Evolutionary conservation across 2,888 invertebrate genomes (phyloP).

Genomic region (Eupithecia pulchellata): DNA sequence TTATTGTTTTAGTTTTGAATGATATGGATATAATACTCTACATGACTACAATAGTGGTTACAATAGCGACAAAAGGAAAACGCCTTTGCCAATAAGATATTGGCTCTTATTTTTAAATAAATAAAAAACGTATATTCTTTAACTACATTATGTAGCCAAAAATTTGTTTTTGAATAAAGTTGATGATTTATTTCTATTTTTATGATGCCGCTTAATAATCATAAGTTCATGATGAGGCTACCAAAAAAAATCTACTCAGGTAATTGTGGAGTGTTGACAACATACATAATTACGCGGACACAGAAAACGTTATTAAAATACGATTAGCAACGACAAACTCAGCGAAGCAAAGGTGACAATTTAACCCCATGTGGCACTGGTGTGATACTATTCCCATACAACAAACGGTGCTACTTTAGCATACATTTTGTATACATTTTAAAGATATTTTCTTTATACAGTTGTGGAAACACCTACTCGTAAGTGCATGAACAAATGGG

Average conservation of each 20-base stretch:
- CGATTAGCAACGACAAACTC: conserved; percentile 68
- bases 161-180: neutral
- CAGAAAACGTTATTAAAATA: conserved; percentile 82
- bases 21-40: too few relatives aligned
- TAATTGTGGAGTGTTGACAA: conserved; percentile 83
- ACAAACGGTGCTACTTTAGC: neutral
- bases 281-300: conserved; percentile 80
- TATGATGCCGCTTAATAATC: conserved; percentile 61
- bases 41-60: too few relatives aligned
- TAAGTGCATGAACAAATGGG: too few relatives aligned
- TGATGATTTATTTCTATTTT: too few relatives aligned
- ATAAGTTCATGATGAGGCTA: conserved; percentile 80
- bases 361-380: conserved; percentile 39
- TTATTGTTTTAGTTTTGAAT: neutral
- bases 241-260: conserved; percentile 76
- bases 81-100: too few relatives aligned
- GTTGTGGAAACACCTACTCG: too few relatives aligned
- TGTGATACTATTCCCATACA: neutral
- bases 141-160: too few relatives aligned
- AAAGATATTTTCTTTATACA: too few relatives aligned
- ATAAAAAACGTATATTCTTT: too few relatives aligned
- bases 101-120: too few relatives aligned
- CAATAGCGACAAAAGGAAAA: too few relatives aligned
- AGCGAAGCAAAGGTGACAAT: conserved; percentile 49
- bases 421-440: neutral